A percentile compares a stretch with the other conserved stretches of the same genome.
Conservation (phyloP, 2,888 invertebrate species). For the Seira musarum region DNA sequence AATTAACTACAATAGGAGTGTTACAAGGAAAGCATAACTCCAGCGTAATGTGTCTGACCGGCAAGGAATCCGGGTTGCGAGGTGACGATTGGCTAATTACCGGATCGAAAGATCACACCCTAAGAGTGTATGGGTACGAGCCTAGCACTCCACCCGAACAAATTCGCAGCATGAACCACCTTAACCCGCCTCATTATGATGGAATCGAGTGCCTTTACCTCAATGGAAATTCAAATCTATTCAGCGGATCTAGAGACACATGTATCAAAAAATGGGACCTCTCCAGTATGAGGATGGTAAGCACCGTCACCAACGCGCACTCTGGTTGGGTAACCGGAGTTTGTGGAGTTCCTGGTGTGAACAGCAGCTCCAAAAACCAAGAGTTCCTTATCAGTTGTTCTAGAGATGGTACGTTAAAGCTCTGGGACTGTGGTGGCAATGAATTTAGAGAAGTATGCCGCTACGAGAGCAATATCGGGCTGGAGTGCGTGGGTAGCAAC, state of each 20-base stretch:
- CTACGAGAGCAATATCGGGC: slow-evolving; percentile 20
- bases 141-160: slow-evolving; percentile 25
- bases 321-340: slow-evolving; percentile 66
- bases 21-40: slow-evolving; percentile 78
- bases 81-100: slow-evolving; percentile 81
- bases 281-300: slow-evolving; percentile 31
- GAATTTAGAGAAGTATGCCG: slow-evolving; percentile 33
- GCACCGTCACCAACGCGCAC: slow-evolving; percentile 63
- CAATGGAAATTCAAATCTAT: slow-evolving; percentile 73
- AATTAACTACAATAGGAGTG: slow-evolving; percentile 70
- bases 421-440: slow-evolving; percentile 60
- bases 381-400: slow-evolving; percentile 49
- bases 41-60: slow-evolving; percentile 87
- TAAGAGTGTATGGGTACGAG: slow-evolving; percentile 75
- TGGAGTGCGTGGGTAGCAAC: slow-evolving; percentile 35
- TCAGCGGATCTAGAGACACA: slow-evolving; percentile 88
- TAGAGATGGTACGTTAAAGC: slow-evolving; percentile 64
- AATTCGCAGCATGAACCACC: slow-evolving; percentile 26
- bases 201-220: slow-evolving; percentile 81
- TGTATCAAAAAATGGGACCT: slow-evolving; percentile 90
- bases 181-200: slow-evolving; percentile 90
- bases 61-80: slow-evolving; percentile 74
- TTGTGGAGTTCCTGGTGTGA: slow-evolving; percentile 47
- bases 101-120: slow-evolving; percentile 90
- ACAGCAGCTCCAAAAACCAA: not conserved